A percentile compares a stretch with the other conserved stretches of the same genome.
These are phyloP conservation scores for Crotalus viridis DNA, from an alignment of 2,113 vertebrate genomes.

Conservation along the genomic window DNA sequence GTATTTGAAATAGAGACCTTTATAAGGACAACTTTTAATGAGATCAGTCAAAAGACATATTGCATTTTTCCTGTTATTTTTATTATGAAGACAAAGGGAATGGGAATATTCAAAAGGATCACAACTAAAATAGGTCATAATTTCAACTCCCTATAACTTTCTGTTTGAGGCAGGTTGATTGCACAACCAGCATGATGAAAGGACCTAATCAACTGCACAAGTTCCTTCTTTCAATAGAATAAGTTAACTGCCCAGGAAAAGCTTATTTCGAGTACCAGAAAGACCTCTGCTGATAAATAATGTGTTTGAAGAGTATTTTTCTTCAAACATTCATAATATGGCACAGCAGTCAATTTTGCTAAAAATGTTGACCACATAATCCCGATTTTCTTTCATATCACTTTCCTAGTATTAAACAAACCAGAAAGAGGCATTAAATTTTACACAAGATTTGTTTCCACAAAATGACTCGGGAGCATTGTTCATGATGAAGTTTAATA, in stretches of 20 bases:
- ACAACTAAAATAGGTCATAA: background rate
- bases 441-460: slow-evolving; percentile 10
- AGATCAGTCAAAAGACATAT: background rate
- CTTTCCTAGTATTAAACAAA: background rate
- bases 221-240: no score
- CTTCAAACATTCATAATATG: background rate
- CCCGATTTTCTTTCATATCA: background rate
- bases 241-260: background rate
- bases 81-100: background rate
- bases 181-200: background rate
- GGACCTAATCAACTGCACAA: background rate
- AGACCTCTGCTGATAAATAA: background rate
- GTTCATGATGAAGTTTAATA: slow-evolving; percentile 39
- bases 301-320: background rate
- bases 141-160: background rate
- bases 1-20: background rate
- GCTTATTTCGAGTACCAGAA: background rate
- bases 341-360: background rate
- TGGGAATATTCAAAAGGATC: background rate
- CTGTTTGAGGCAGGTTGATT: background rate
- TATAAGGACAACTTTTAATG: background rate
- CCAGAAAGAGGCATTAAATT: background rate
- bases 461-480: slow-evolving; percentile 36
- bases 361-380: background rate
- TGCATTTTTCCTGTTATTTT: background rate